These are phyloP conservation scores for Actinostola sp. DNA, from an alignment of 92 coral and sea anemone genomes.

Conservation along the genomic window DNA sequence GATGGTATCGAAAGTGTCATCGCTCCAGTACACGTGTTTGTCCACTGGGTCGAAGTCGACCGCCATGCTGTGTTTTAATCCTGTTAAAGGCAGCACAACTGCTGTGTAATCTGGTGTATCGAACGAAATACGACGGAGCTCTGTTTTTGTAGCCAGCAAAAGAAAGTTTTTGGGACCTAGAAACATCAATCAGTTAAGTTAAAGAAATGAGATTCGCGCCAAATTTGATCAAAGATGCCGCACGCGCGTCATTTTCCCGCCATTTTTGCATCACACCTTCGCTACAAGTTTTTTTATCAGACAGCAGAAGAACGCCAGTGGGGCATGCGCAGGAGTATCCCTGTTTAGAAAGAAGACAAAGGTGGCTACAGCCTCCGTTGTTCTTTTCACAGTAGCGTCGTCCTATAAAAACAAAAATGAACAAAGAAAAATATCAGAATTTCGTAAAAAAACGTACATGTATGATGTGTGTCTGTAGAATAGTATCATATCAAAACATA, in stretches of 20 bases:
- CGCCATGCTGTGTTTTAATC: constrained; percentile 51
- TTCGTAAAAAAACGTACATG: too few species aligned
- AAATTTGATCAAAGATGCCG: neutral
- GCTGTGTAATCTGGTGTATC: constrained; percentile 52
- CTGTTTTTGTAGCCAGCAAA: constrained; percentile 45
- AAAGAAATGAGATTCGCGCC: neutral
- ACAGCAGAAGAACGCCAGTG: constrained; percentile 60
- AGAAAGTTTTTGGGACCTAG: constrained; percentile 37
- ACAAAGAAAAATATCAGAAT: neutral
- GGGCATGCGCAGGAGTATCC: constrained; percentile 82
- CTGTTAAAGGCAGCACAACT: constrained; percentile 51
- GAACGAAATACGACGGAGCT: constrained; percentile 52
- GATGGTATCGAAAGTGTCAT: constrained; percentile 29
- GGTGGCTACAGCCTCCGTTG: constrained; percentile 75
- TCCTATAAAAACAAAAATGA: neutral
- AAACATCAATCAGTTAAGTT: neutral
- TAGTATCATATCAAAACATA: too few species aligned
- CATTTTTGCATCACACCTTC: constrained; percentile 41
- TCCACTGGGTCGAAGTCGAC: constrained; percentile 54
- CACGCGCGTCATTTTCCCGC: too few species aligned
- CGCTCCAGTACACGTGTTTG: constrained; percentile 59
- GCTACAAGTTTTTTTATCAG: constrained; percentile 58
- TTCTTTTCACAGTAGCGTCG: constrained; percentile 19
- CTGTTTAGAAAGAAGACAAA: constrained; percentile 58
- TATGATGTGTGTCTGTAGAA: too few species aligned